Base-by-base conservation (phyloP, 1,140 invertebrate genomes). In the Popillia japonica region DNA sequence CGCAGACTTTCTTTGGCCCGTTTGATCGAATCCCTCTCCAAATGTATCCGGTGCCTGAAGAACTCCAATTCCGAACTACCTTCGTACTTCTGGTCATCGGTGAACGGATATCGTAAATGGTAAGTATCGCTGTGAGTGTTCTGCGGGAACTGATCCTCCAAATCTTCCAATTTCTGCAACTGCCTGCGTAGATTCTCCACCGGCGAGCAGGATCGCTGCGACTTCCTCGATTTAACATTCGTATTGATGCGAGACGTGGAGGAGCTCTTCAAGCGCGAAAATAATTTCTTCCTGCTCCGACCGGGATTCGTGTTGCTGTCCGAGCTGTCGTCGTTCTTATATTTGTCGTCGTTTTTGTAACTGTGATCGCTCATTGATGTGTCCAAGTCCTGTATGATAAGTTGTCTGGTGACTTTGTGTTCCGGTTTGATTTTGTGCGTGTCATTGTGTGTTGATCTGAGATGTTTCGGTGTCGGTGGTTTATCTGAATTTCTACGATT, bases 131-230 rank as follows among this genome's bases (percentile, higher is more conserved):
- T 87, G 79, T 87, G 86, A 3, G 89, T 81, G 0, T 91, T 90
- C 75, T 92, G 85, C 73, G 91, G 91, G 81, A 94, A 91, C 83
- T 94, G 93, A 85, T 94, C 94, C 82, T 94, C 94, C 11, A 95
- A 85, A 82, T 94, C 93, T 82, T 95, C 94, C 7, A 95, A 86
- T 83, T 94, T 94, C 72, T 94, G 90, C 48, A 95, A 84, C 81
- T 95, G 94, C 81, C 93, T 91, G 0, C 93, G 88, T 11, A 95
- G 88, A 79, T 93, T 93, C 81, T 95, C 94, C 10, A 95, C 89
- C 0, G 93, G 93, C 77, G 93, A 94, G 84, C 92, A 88, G 79
- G 89, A 87, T 77, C 90, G 86, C 61, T 68, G 87, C 40, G 86
- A 86, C 64, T 81, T 82, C 74, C 64, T 64, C 59, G 74, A 81